Evolutionary conservation across 2,888 invertebrate species (phyloP), one percentile per base, ranked within the genome.

Genomic region (Boloria selene): DNA sequence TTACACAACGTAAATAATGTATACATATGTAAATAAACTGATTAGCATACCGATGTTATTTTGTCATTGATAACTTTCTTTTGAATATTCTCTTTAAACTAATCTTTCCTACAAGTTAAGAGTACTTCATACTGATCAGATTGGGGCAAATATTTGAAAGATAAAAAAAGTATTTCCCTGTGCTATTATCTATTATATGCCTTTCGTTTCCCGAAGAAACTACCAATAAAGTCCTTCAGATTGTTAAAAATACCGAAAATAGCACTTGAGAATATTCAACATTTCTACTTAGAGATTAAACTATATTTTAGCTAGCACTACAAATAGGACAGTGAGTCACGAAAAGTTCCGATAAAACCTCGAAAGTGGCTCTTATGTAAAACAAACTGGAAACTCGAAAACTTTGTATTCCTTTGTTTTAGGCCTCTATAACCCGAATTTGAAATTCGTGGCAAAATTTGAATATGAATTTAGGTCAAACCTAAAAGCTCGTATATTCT

Each of bases 351-450:
- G 56, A 56, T 56, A 56, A 56, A 56, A 70, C 64, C 50, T 51
- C 59, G 17, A 59, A 17, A 58, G 53, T 54, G 45, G 55, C 65
- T 61, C 65, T 63, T 64, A 70, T 65, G 65, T 65, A 70, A 68
- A 62, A 62, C 64, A 70, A 70, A 64, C 67, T 38, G 49, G 59
- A 31, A 59, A 65, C 64, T 56, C 55, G 58, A 58, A 72, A 70
- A 72, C 65, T 69, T 70, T 60, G 59, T 59, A 69, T 69, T 67
- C 72, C 65, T 69, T 72, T 72, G 72, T 72, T 72, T 62, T 67
- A 56, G 59, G 45, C 65, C 55, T 68, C 65, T 61, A 71, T 69
- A 73, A 62, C 64, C 62, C 61, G 67, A 66, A 66, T 72, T 67
- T 65, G 54, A 55, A 51, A 52, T 61, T 52, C 51, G 56, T 65